A percentile compares a stretch with the other conserved stretches of the same genome.
These are phyloP conservation scores for Dasyornis broadbenti DNA, from an alignment of 2,113 vertebrate species.

Conservation along the genomic window DNA sequence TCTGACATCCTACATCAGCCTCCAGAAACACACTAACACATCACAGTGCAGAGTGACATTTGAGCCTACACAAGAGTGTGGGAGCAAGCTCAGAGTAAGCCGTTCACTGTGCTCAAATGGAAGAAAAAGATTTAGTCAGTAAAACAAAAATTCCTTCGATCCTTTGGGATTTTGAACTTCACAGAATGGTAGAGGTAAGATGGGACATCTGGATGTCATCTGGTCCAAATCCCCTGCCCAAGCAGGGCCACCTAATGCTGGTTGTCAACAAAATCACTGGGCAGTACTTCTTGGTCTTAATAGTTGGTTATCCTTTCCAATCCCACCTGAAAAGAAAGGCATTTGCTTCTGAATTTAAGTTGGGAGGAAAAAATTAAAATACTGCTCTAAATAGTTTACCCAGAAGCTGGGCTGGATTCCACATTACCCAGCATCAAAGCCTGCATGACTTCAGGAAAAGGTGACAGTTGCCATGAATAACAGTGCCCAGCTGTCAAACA, in stretches of 20 bases:
- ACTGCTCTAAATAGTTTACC: background rate
- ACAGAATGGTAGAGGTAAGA: background rate
- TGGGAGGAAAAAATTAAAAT: background rate
- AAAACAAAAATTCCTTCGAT: background rate
- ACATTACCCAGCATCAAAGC: background rate
- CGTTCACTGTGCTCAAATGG: background rate
- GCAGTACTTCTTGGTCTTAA: background rate
- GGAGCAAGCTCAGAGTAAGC: background rate
- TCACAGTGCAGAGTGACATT: background rate
- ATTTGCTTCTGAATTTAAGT: background rate
- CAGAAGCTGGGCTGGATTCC: background rate
- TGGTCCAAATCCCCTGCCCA: background rate
- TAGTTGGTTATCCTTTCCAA: background rate
- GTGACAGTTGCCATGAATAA: background rate
- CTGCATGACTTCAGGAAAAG: background rate
- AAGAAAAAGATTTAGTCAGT: background rate
- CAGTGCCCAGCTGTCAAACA: background rate
- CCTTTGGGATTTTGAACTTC: background rate
- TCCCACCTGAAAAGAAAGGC: background rate
- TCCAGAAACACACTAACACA: background rate
- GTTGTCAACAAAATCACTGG: background rate
- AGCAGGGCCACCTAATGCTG: background rate
- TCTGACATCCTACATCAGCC: background rate
- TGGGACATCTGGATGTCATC: background rate
- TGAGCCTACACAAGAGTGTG: background rate